Evolutionary conservation across 2,888 invertebrate genomes (phyloP).

Genomic region (Rapana venosa): DNA sequence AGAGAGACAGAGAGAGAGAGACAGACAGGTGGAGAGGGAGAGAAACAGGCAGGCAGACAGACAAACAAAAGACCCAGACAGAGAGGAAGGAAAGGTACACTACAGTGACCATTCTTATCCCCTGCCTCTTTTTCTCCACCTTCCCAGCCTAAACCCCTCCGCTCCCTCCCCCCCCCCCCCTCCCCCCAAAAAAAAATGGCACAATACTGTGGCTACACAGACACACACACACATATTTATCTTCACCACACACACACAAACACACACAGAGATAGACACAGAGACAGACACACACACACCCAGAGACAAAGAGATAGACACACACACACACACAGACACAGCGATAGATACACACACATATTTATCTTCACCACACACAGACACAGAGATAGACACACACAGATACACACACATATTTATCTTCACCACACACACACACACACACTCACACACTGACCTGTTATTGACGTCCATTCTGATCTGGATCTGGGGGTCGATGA

Average conservation of each 20-base stretch:
- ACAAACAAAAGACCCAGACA: not conserved
- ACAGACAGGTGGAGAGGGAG: not conserved
- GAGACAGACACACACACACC: not conserved
- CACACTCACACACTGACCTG: not conserved
- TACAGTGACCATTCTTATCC: not conserved
- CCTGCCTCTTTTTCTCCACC: not conserved
- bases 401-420: not conserved
- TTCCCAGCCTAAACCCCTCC: not conserved
- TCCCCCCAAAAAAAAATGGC: not conserved
- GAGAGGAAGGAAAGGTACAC: not conserved
- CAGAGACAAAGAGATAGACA: not conserved
- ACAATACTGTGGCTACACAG: not conserved
- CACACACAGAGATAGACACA: not conserved
- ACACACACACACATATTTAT: constrained; percentile 1
- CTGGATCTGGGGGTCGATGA: constrained; percentile 75
- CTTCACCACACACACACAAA: not conserved
- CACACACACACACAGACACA: not conserved
- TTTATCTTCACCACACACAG: not conserved
- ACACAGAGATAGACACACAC: not conserved
- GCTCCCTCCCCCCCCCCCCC: not conserved
- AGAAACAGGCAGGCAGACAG: not conserved
- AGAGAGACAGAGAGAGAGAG: not conserved
- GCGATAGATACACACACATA: not conserved
- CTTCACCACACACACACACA: not conserved
- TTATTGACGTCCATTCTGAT: constrained; percentile 20